Evolutionary conservation across 2,113 vertebrate genomes (phyloP).

Genomic region (Limnothrissa miodon): DNA sequence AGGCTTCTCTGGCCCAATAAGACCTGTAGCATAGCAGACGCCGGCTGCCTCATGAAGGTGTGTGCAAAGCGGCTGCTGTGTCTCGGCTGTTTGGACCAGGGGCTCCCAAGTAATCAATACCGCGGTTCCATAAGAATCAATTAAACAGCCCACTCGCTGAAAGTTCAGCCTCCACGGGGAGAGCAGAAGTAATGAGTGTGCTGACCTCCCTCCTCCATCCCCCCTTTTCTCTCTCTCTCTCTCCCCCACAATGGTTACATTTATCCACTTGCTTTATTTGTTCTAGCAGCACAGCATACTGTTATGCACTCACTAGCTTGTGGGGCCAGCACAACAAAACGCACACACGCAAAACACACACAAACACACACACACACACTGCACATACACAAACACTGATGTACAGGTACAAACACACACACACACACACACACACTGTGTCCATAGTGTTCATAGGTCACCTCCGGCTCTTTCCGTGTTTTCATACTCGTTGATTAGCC

Average conservation of each 20-base stretch:
- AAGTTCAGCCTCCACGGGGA: constrained; percentile 58
- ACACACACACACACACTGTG: not conserved
- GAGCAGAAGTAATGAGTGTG: constrained; percentile 40
- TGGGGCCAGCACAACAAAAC: not conserved
- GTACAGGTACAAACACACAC: no score
- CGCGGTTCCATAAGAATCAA: constrained; percentile 64
- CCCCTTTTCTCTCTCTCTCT: constrained; percentile 35
- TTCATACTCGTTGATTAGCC: not conserved
- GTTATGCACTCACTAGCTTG: not conserved
- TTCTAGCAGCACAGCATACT: not conserved
- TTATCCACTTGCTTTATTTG: constrained; percentile 21
- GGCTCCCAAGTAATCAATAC: constrained; percentile 68
- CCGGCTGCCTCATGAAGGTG: constrained; percentile 49
- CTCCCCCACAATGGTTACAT: constrained; percentile 18
- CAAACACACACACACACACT: not conserved
- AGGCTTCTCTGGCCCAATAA: not conserved
- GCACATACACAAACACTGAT: not conserved
- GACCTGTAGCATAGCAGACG: not conserved
- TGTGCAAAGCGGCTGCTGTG: constrained; percentile 34
- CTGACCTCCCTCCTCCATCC: constrained; percentile 48
- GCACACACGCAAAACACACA: not conserved
- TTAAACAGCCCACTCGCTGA: constrained; percentile 61
- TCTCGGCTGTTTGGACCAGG: constrained; percentile 47
- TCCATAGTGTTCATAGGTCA: not conserved
- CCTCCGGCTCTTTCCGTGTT: not conserved